Evolutionary conservation across 2,888 invertebrate genomes (phyloP).

Genomic region (Callyntrura sp.): DNA sequence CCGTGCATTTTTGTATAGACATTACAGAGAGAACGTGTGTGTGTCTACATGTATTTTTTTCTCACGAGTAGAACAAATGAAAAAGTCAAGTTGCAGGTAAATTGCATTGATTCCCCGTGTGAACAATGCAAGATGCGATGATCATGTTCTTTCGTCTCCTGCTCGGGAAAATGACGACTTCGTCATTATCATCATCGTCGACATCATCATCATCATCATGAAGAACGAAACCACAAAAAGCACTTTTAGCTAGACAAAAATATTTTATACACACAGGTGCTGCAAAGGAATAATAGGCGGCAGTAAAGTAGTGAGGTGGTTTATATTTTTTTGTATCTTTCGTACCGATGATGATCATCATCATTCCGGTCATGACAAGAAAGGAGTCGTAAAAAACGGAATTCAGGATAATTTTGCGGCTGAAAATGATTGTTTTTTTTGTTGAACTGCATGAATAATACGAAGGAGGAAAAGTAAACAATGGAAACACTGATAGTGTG

Average conservation of each 20-base stretch:
- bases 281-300: not conserved
- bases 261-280: slow-evolving; percentile 70
- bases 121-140: slow-evolving; percentile 41
- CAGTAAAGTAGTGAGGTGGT: slow-evolving; percentile 3
- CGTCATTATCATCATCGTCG: slow-evolving; percentile 14
- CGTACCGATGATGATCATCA: not conserved
- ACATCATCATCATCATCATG: slow-evolving; percentile 48
- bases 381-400: slow-evolving; percentile 33
- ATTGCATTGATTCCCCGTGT: slow-evolving; percentile 48
- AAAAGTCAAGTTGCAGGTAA: not conserved
- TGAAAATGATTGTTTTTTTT: slow-evolving; percentile 52
- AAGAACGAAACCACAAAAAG: slow-evolving; percentile 69
- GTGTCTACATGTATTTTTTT: slow-evolving; percentile 19
- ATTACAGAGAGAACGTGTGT: too few relatives aligned
- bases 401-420: slow-evolving; percentile 63
- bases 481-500: slow-evolving; percentile 46
- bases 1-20: slow-evolving; percentile 67
- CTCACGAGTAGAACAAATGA: slow-evolving; percentile 21
- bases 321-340: slow-evolving; percentile 27
- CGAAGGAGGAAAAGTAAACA: slow-evolving; percentile 61
- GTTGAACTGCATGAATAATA: slow-evolving; percentile 39
- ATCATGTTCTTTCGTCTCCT: slow-evolving; percentile 15
- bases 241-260: slow-evolving; percentile 55
- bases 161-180: slow-evolving; percentile 64
- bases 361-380: not conserved